A percentile compares a stretch with the other conserved stretches of the same genome.
Conservation (phyloP, 2,113 vertebrate genomes). For the Dolichotis patagonum region DNA sequence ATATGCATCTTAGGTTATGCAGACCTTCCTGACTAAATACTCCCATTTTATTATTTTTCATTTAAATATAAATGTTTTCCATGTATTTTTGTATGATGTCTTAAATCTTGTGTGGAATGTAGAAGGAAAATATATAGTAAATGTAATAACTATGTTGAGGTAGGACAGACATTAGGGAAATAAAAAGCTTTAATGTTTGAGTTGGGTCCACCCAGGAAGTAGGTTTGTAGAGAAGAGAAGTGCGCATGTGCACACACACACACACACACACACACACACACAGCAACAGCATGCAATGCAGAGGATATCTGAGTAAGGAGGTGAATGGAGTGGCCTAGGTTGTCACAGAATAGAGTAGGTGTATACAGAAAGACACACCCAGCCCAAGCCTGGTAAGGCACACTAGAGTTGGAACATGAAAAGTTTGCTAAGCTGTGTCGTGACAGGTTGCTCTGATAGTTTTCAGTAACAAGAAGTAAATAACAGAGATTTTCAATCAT, state of each 20-base stretch:
- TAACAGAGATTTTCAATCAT: neutral
- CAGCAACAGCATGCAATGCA: neutral
- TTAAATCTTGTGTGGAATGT: conserved; percentile 34
- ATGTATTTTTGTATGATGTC: neutral
- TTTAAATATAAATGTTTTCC: conserved; percentile 17
- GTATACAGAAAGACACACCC: neutral
- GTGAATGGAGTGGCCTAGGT: neutral
- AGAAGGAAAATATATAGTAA: conserved; percentile 1
- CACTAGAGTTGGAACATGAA: neutral
- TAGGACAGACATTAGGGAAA: neutral
- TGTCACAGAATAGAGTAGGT: neutral
- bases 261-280: neutral
- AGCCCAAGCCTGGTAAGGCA: neutral
- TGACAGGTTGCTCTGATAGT: neutral
- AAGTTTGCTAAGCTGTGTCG: neutral
- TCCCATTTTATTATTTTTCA: conserved; percentile 12
- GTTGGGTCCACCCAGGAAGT: neutral
- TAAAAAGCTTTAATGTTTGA: neutral
- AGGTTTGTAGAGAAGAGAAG: conserved; percentile 12
- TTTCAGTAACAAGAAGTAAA: neutral
- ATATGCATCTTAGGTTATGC: too few species aligned
- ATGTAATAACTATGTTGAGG: neutral
- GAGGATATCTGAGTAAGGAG: neutral
- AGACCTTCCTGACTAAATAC: conserved; percentile 40
- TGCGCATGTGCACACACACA: neutral